phyloP scores from a whole-genome alignment of 2,888 invertebrate genomes.

The Pseudeuparius sepicola region DNA sequence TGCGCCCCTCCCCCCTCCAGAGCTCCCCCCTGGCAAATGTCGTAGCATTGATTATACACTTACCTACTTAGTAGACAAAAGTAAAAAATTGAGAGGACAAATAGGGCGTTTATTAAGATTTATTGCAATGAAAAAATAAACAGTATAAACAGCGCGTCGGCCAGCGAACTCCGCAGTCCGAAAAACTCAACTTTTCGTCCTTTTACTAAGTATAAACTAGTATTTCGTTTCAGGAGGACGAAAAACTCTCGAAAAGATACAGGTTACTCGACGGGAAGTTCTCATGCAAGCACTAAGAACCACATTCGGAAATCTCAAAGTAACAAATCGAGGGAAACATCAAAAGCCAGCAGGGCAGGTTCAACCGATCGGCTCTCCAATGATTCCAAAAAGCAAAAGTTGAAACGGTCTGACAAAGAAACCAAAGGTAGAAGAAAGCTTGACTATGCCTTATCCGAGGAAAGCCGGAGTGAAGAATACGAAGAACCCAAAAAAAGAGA shows the following conservation, averaged over 20 bases:
- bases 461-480: conserved; percentile 27
- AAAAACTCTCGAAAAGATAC: conserved; percentile 48
- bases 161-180: no score
- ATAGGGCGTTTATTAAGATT: no score
- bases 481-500: conserved; percentile 21
- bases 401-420: conserved; percentile 28
- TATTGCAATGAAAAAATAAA: no score
- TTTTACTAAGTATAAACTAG: conserved; percentile 1
- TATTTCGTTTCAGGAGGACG: conserved; percentile 33
- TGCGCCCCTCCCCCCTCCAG: no score
- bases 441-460: conserved; percentile 31
- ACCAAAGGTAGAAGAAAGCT: conserved; percentile 25
- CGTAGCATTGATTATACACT: no score
- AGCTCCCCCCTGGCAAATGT: no score
- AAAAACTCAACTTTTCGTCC: no score
- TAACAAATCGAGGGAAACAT: conserved; percentile 6
- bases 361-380: conserved; percentile 19
- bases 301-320: no score
- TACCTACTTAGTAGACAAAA: no score
- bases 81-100: no score
- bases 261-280: conserved; percentile 59
- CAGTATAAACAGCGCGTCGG: no score
- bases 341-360: neutral
- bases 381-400: conserved; percentile 34
- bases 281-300: conserved; percentile 41